These are phyloP conservation scores for Platorchestia sp. DNA, from an alignment of 1,140 invertebrate species.

Conservation along the genomic window DNA sequence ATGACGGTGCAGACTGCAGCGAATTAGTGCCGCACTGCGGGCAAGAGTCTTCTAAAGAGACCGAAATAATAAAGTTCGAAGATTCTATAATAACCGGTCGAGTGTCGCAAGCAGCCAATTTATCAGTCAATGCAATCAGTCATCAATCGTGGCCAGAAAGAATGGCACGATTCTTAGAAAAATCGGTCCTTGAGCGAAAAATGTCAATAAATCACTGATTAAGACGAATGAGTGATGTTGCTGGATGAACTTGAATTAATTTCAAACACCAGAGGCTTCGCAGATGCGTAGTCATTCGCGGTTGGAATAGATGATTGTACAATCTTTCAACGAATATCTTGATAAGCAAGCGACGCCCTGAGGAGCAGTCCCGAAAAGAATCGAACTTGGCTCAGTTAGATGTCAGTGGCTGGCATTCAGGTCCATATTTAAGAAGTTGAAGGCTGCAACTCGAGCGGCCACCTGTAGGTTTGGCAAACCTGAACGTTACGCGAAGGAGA, in stretches of 20 bases:
- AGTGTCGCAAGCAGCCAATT: neutral
- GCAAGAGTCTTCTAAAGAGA: neutral
- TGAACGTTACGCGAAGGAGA: neutral
- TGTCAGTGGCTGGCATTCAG: neutral
- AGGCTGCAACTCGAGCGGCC: neutral
- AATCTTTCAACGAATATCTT: neutral
- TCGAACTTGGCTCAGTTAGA: neutral
- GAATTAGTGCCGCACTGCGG: neutral
- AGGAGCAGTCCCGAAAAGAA: neutral
- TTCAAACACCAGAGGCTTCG: neutral
- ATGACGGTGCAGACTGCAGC: neutral
- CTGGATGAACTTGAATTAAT: neutral
- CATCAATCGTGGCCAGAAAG: constrained; percentile 6
- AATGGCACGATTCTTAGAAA: neutral
- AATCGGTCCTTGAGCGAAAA: neutral
- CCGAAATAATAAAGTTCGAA: neutral
- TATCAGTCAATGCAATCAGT: neutral
- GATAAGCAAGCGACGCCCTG: neutral
- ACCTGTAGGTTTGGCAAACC: neutral
- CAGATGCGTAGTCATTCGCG: neutral
- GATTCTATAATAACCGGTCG: neutral
- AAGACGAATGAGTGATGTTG: neutral
- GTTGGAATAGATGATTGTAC: neutral
- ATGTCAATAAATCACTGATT: neutral
- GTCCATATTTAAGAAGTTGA: neutral